Evolutionary conservation across 2,113 vertebrate genomes (phyloP).

Genomic region (Crypturellus undulatus): DNA sequence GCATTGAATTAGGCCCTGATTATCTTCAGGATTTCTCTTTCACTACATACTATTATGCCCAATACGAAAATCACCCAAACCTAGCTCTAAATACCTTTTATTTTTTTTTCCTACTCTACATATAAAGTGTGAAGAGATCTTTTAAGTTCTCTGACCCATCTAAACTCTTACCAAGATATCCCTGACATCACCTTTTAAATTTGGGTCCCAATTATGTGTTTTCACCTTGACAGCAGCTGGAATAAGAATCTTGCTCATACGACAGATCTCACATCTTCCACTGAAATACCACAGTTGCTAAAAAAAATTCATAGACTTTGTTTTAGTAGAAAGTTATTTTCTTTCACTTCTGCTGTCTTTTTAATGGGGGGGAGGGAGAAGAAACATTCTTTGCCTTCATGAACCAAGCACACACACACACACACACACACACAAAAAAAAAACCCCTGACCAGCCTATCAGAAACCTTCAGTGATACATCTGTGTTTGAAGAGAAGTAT

Average conservation of each 20-base stretch:
- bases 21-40: background rate
- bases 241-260: background rate
- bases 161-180: background rate
- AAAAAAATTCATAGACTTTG: rapidly evolving
- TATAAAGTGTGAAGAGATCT: background rate
- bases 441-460: background rate
- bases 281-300: background rate
- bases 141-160: background rate
- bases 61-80: background rate
- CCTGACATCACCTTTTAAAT: background rate
- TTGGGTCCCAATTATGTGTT: background rate
- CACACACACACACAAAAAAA: background rate
- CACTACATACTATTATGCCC: background rate
- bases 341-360: background rate
- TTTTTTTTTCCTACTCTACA: background rate
- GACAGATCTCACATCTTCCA: background rate
- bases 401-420: background rate
- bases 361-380: background rate
- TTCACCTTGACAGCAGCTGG: background rate
- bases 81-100: background rate
- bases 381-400: background rate
- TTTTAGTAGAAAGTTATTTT: background rate
- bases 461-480: conserved; percentile 7
- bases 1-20: background rate
- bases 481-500: conserved; percentile 38